These are phyloP conservation scores for Scaptodrosophila lebanonensis DNA, from an alignment of 1,140 invertebrate genomes.

Conservation along the genomic window DNA sequence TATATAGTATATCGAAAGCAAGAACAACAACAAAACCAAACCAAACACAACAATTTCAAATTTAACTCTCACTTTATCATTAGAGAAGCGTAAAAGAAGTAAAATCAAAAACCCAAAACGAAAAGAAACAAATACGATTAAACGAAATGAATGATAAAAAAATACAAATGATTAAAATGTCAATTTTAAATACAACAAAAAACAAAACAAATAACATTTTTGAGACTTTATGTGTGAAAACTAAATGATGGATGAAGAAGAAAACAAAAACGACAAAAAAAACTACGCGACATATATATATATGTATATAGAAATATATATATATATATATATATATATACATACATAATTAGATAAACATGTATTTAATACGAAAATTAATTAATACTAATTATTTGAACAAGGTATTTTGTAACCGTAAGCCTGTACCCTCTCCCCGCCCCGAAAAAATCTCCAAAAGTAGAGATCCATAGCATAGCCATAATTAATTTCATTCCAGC, in stretches of 20 bases:
- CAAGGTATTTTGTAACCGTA: too few relatives aligned
- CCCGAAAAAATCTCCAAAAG: too few relatives aligned
- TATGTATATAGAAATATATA: conserved; percentile 11
- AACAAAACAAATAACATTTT: conserved; percentile 6
- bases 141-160: neutral
- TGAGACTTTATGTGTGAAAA: conserved; percentile 17
- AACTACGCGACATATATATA: conserved; percentile 1
- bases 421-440: too few relatives aligned
- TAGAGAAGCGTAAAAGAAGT: too few relatives aligned
- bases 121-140: too few relatives aligned
- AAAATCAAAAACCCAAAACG: too few relatives aligned
- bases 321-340: conserved; percentile 14
- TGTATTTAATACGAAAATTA: too few relatives aligned
- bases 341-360: too few relatives aligned
- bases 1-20: conserved; percentile 1
- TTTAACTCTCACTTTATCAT: too few relatives aligned
- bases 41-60: conserved; percentile 4
- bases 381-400: too few relatives aligned
- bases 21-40: conserved; percentile 3
- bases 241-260: conserved; percentile 3
- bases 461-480: too few relatives aligned
- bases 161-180: conserved; percentile 17
- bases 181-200: conserved; percentile 9
- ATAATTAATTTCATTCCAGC: too few relatives aligned
- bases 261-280: conserved; percentile 3